phyloP scores from a whole-genome alignment of 1,140 invertebrate species.

The Metopolophium dirhodum region DNA sequence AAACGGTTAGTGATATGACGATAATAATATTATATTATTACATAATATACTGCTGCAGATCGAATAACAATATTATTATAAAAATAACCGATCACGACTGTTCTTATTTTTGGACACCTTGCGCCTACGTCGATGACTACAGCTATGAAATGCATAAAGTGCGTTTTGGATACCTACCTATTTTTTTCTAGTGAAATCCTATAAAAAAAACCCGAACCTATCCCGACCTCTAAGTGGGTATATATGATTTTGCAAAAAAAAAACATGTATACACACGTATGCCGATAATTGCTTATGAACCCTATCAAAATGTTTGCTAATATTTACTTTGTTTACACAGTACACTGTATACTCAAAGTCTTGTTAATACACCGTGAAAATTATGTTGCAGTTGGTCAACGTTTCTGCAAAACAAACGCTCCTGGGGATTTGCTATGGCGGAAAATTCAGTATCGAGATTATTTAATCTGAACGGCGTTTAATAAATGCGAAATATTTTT shows the following conservation, averaged over 20 bases:
- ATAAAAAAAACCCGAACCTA: no score
- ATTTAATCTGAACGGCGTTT: not conserved
- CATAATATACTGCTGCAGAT: not conserved
- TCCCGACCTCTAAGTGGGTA: no score
- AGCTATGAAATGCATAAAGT: no score
- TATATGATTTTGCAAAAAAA: not conserved
- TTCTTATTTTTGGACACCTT: no score
- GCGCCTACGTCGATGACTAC: no score
- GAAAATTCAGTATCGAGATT: not conserved
- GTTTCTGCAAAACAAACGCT: not conserved
- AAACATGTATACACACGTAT: not conserved
- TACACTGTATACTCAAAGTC: not conserved
- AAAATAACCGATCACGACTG: no score
- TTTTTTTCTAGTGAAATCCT: no score
- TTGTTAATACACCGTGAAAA: not conserved
- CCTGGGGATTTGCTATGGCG: not conserved
- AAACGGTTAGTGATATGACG: not conserved
- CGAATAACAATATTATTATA: not conserved
- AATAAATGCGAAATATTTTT: conserved; percentile 1
- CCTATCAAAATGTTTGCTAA: not conserved
- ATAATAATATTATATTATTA: no score
- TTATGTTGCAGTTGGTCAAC: not conserved
- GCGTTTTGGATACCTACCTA: no score
- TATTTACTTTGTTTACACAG: not conserved
- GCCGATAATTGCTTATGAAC: not conserved